These are phyloP conservation scores for Siniperca undulata DNA, from an alignment of 2,797 vertebrate genomes.

Conservation along the genomic window DNA sequence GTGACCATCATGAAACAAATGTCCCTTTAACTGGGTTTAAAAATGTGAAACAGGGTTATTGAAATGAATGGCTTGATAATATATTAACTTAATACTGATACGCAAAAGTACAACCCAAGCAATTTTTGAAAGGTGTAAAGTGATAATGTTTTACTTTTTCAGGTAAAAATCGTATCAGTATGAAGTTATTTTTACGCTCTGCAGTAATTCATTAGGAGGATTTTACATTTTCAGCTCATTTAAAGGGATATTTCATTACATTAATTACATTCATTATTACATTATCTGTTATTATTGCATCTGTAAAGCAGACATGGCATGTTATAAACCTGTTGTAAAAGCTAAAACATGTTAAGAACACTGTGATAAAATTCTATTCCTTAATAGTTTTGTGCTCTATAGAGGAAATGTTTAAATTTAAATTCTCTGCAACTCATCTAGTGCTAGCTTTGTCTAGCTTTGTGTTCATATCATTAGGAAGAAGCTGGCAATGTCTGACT, in stretches of 20 bases:
- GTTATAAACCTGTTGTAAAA: constrained; percentile 8
- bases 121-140: not conserved
- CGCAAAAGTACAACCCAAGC: not conserved
- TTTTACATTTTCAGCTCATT: constrained; percentile 13
- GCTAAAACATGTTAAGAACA: constrained; percentile 16
- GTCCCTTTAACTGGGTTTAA: constrained; percentile 43
- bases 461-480: constrained; percentile 3
- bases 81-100: constrained; percentile 21
- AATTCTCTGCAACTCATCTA: not conserved
- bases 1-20: constrained; percentile 21
- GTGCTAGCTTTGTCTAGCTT: not conserved
- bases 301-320: constrained; percentile 13
- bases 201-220: not conserved
- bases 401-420: not conserved
- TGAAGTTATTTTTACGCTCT: not conserved
- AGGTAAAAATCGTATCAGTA: not conserved
- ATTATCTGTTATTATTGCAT: constrained; percentile 20
- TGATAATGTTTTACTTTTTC: constrained; percentile 7
- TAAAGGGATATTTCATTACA: constrained; percentile 37
- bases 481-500: not conserved
- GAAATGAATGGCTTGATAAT: not conserved
- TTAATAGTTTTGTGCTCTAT: not conserved
- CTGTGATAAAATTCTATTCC: not conserved
- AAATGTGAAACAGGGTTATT: not conserved
- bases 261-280: constrained; percentile 45